Evolutionary conservation across 2,113 vertebrate species (phyloP), one percentile per base, ranked within the genome.

Genomic region (Hucho hucho): DNA sequence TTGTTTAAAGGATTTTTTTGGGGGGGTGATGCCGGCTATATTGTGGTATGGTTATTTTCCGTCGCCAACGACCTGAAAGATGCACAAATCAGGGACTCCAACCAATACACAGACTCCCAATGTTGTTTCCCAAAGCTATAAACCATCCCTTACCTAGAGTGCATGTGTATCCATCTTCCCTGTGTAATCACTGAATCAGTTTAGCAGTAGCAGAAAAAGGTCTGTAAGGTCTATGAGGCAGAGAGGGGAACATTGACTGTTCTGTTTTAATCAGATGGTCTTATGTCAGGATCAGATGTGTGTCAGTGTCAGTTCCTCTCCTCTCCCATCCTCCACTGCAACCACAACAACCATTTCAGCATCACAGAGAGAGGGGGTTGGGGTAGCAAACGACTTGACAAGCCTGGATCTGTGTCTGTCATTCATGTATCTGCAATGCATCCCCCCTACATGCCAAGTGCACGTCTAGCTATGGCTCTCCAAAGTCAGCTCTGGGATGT

Each of bases 351-450:
- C 73, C 82, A 70, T 76, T 70, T 66, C 25, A 59, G 75, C 64
- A 82, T 80, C 79, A 72, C 65, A 58, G 61, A 9, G 25, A 64
- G 49, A n/a, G 32, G 24, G 64, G 79, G 71, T 53, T 18, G 75
- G 59, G 47, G 70, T 66, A 70, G 78, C 80, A 85, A 88, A 85
- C 78, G 58, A 29, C 75, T 75, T 82, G 83, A 89, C 82, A 87
- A 76, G 81, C 61, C 7, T 20, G 75, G 73, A 77, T 76, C 78
- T 77, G 84, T 75, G 74, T 86, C 85, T 77, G 81, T 88, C 86
- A 77, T 87, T 89, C 86, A 77, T 87, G 83, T 79, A 81, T 87
- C 70, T 77, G 73, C 76, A 61, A 11, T 29, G 4, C 58, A 74
- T 80, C 76, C 86, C 70, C 75, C 24, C 73, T 80, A 77, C 72